phyloP scores from a whole-genome alignment of 2,113 vertebrate genomes.

The Laticauda laticaudata region DNA sequence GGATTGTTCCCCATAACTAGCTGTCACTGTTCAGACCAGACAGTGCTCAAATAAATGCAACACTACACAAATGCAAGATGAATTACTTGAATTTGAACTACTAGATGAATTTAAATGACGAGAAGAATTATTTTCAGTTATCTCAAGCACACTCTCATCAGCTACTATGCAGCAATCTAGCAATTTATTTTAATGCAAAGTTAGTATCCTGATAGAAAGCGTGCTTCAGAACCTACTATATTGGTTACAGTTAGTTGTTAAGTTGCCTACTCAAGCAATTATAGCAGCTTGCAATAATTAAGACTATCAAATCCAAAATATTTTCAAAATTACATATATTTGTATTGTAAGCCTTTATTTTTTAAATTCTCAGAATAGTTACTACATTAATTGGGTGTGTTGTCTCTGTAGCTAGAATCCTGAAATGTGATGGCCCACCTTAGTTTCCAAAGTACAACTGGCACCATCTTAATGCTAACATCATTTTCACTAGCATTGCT shows the following conservation, averaged over 20 bases:
- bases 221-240: background rate
- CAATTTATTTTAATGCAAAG: background rate
- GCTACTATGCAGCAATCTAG: too few relatives aligned
- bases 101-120: background rate
- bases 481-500: background rate
- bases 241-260: background rate
- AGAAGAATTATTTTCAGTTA: background rate
- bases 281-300: background rate
- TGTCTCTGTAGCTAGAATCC: background rate
- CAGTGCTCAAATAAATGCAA: slow-evolving; percentile 1
- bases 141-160: background rate
- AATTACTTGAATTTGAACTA: background rate
- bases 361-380: background rate
- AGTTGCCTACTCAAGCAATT: background rate
- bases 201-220: background rate
- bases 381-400: background rate
- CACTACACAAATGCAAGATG: background rate
- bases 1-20: slow-evolving; percentile 19
- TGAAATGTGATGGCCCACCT: background rate
- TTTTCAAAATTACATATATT: background rate
- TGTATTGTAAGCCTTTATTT: background rate
- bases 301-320: background rate
- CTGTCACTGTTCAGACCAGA: background rate
- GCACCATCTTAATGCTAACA: background rate
- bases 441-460: background rate